phyloP scores from a whole-genome alignment of 2,888 invertebrate genomes.

The Pollenia griseotomentosa region DNA sequence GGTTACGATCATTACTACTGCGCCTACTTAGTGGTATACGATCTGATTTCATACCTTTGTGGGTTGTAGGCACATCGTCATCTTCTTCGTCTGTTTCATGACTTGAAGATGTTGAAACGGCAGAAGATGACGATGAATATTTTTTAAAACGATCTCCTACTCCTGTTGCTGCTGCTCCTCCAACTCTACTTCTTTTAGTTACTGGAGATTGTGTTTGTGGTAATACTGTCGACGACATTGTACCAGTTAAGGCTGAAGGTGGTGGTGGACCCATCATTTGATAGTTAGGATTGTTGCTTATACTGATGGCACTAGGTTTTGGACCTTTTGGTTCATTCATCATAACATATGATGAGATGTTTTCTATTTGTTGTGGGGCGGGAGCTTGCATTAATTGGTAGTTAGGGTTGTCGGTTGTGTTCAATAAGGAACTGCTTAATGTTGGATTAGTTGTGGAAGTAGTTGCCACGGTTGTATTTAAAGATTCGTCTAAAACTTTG shows the following conservation, averaged over 20 bases:
- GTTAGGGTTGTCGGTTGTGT: slow-evolving; percentile 78
- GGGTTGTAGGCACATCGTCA: slow-evolving; percentile 74
- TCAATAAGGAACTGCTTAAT: slow-evolving; percentile 13
- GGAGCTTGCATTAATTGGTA: slow-evolving; percentile 79
- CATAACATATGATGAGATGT: slow-evolving; percentile 75
- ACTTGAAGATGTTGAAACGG: slow-evolving; percentile 70
- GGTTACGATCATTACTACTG: slow-evolving; percentile 74
- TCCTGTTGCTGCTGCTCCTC: neutral
- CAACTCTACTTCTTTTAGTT: slow-evolving; percentile 30
- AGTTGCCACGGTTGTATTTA: slow-evolving; percentile 73
- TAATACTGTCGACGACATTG: slow-evolving; percentile 64
- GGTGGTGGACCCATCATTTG: slow-evolving; percentile 75
- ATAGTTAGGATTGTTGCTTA: slow-evolving; percentile 79
- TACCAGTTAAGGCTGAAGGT: slow-evolving; percentile 22
- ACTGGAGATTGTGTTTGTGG: slow-evolving; percentile 33
- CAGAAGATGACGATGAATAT: slow-evolving; percentile 67
- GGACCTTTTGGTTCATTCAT: slow-evolving; percentile 77
- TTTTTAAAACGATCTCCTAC: slow-evolving; percentile 43
- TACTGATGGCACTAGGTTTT: slow-evolving; percentile 60
- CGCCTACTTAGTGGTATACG: slow-evolving; percentile 78
- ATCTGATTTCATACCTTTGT: slow-evolving; percentile 80
- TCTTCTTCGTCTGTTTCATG: slow-evolving; percentile 75
- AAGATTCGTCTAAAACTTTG: slow-evolving; percentile 77
- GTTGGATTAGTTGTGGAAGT: slow-evolving; percentile 65
- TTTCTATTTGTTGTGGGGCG: slow-evolving; percentile 38